Evolutionary conservation across 1,140 invertebrate species (phyloP).

Genomic region (Drosophila ananassae): DNA sequence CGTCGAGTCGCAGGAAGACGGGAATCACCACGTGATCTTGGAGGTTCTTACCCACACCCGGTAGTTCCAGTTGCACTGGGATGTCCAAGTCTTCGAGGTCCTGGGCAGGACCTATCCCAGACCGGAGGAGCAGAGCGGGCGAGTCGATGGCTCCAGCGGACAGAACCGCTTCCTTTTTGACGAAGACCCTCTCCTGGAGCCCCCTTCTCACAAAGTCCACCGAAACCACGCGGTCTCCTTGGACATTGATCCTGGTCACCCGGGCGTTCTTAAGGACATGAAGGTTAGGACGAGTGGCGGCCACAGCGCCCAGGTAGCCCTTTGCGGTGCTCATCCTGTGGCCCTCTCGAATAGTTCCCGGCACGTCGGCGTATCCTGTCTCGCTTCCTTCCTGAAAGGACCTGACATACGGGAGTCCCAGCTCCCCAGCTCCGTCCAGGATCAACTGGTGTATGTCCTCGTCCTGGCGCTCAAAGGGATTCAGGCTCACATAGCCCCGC

Average conservation of each 20-base stretch:
- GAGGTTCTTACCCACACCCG: slow-evolving; percentile 87
- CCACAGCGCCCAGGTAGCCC: slow-evolving; percentile 46
- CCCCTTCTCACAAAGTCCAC: slow-evolving; percentile 78
- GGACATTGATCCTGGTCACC: slow-evolving; percentile 86
- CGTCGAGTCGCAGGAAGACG: slow-evolving; percentile 64
- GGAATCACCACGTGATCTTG: slow-evolving; percentile 85
- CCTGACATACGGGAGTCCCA: slow-evolving; percentile 43
- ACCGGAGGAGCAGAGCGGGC: slow-evolving; percentile 85
- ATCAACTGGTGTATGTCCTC: slow-evolving; percentile 63
- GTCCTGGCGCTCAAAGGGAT: slow-evolving; percentile 68
- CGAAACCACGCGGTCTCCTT: slow-evolving; percentile 63
- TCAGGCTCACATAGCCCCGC: slow-evolving; percentile 46
- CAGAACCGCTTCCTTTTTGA: slow-evolving; percentile 86
- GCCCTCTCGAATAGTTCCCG: slow-evolving; percentile 85
- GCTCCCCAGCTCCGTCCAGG: slow-evolving; percentile 25
- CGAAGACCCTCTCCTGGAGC: slow-evolving; percentile 61
- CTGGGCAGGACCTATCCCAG: slow-evolving; percentile 85
- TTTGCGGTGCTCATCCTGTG: slow-evolving; percentile 86
- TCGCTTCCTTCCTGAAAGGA: slow-evolving; percentile 83
- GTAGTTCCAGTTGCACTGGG: slow-evolving; percentile 83
- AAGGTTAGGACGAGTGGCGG: slow-evolving; percentile 86
- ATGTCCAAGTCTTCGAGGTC: slow-evolving; percentile 85
- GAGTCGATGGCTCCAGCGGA: slow-evolving; percentile 86
- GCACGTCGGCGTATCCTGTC: slow-evolving; percentile 85
- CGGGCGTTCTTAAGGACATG: slow-evolving; percentile 87